phyloP scores from a whole-genome alignment of 2,888 invertebrate species.

The Mesorhabditis belari region DNA sequence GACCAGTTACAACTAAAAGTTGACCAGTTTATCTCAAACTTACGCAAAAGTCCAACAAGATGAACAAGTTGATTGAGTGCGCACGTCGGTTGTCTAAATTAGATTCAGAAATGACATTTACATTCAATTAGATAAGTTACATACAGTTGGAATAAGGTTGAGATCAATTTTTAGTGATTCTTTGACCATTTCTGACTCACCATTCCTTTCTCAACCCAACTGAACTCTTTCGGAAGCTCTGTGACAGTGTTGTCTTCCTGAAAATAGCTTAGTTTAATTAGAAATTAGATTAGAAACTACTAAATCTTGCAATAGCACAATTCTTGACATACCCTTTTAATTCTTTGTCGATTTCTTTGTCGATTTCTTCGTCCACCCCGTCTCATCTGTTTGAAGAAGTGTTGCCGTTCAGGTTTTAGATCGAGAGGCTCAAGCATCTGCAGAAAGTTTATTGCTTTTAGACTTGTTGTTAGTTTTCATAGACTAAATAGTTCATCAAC shows the following conservation, averaged over 20 bases:
- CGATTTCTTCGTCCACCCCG: not conserved
- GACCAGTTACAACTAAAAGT: too few relatives aligned
- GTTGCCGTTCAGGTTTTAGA: not conserved
- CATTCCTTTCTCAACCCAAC: not conserved
- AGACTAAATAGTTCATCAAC: not conserved
- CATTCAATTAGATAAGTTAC: too few relatives aligned
- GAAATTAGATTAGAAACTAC: too few relatives aligned
- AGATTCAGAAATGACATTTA: too few relatives aligned
- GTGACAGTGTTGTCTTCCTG: not conserved
- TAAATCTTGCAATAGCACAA: too few relatives aligned
- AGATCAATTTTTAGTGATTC: too few relatives aligned
- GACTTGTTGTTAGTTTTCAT: too few relatives aligned
- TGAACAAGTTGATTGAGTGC: not conserved
- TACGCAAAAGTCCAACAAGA: not conserved
- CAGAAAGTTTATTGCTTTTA: too few relatives aligned
- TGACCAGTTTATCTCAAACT: too few relatives aligned
- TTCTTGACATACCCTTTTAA: not conserved
- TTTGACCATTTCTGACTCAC: not conserved
- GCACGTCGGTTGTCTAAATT: not conserved
- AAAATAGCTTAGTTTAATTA: too few relatives aligned
- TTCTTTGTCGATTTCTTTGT: not conserved
- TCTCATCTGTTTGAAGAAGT: not conserved
- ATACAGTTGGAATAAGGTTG: too few relatives aligned
- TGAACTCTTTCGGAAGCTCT: not conserved
- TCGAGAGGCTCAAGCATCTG: not conserved